Percentiles rank a stretch among this genome's conserved stretches.
Conservation (phyloP, 2,888 invertebrate genomes). For the Gortyna flavago region DNA sequence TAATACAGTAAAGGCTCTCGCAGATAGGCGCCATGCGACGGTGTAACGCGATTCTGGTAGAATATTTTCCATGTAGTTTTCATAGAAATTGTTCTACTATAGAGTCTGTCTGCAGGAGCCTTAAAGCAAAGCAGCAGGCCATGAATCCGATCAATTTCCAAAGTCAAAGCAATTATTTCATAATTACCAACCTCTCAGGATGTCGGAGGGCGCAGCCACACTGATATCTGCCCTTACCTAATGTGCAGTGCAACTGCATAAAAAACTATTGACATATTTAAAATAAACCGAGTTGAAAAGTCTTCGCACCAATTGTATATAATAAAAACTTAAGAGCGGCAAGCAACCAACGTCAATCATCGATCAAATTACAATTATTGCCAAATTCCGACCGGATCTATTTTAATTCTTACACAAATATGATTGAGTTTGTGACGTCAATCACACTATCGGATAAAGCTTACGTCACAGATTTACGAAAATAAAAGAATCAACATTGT, state of each 20-base stretch:
- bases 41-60: neutral
- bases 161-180: no score
- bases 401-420: slow-evolving; percentile 31
- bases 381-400: slow-evolving; percentile 1
- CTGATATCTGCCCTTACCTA: neutral
- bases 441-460: slow-evolving; percentile 7
- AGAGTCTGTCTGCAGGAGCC: neutral
- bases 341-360: neutral
- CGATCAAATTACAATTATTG: slow-evolving; percentile 4
- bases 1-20: neutral
- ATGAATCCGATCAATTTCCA: neutral
- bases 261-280: neutral
- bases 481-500: slow-evolving; percentile 7
- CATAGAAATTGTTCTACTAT: neutral
- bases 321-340: neutral
- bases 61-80: neutral
- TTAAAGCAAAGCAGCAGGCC: neutral
- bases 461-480: slow-evolving; percentile 18
- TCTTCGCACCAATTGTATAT: neutral
- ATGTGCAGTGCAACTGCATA: neutral
- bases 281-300: neutral
- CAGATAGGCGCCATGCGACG: no score
- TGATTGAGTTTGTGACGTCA: slow-evolving; percentile 34
- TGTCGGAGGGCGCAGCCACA: neutral
- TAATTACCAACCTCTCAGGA: neutral